Conservation (phyloP, 2,888 invertebrate genomes). For the Protonemura montana region DNA sequence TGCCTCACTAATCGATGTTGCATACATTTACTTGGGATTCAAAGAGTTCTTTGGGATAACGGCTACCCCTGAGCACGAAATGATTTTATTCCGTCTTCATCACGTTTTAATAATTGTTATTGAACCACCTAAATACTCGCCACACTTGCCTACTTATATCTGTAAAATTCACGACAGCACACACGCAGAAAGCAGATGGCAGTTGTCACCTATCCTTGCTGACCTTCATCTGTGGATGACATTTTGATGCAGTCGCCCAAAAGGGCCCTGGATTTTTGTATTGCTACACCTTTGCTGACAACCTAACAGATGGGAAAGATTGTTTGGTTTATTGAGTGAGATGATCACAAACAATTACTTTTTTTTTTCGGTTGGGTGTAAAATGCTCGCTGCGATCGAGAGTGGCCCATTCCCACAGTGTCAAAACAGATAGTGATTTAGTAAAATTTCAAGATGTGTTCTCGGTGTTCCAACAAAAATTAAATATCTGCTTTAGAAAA, state of each 20-base stretch:
- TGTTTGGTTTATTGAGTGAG: background rate
- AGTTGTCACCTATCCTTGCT: background rate
- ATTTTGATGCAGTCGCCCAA: too few relatives aligned
- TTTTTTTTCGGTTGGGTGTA: background rate
- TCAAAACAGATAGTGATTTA: background rate
- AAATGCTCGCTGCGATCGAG: background rate
- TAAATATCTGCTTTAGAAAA: background rate
- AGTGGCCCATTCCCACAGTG: background rate
- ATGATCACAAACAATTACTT: background rate
- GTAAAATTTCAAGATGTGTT: background rate
- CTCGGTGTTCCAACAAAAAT: background rate
- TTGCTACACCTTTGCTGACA: background rate
- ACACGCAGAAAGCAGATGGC: background rate
- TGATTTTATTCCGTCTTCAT: background rate
- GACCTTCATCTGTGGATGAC: background rate
- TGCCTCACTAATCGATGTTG: background rate
- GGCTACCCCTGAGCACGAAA: background rate
- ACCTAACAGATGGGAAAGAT: too few relatives aligned
- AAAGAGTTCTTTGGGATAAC: background rate
- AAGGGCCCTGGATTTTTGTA: background rate
- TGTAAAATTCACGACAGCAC: background rate
- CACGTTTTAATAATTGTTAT: background rate
- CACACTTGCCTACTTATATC: background rate
- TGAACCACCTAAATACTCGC: background rate
- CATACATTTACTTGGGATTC: background rate